These are phyloP conservation scores for Drosophila mimica DNA, from an alignment of 2,888 invertebrate genomes.

Conservation along the genomic window DNA sequence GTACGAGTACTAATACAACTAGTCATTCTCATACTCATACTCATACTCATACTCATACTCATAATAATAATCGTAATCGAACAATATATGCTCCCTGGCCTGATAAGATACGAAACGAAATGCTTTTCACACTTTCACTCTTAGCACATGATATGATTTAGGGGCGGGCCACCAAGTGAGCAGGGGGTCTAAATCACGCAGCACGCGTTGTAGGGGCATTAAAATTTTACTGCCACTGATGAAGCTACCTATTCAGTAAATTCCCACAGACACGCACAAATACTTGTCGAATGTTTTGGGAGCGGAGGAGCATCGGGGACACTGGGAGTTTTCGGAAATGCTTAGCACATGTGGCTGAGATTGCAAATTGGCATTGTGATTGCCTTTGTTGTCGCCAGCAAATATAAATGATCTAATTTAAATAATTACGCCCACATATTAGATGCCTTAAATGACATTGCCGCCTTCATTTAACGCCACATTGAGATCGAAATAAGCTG, in stretches of 20 bases:
- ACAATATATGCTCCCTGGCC: slow-evolving; percentile 40
- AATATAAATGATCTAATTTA: slow-evolving; percentile 82
- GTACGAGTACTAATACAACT: neutral
- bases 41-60: slow-evolving; percentile 7
- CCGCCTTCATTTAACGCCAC: slow-evolving; percentile 60
- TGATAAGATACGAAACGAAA: slow-evolving; percentile 71
- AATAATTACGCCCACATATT: slow-evolving; percentile 77
- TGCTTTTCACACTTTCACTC: slow-evolving; percentile 69
- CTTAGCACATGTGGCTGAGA: slow-evolving; percentile 64
- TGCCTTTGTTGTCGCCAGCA: slow-evolving; percentile 60
- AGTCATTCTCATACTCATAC: slow-evolving; percentile 8
- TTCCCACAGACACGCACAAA: slow-evolving; percentile 4
- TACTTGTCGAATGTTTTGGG: neutral
- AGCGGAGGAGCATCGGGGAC: neutral
- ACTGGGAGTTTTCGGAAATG: slow-evolving; percentile 31
- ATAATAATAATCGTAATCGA: slow-evolving; percentile 34
- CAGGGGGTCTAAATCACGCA: slow-evolving; percentile 54
- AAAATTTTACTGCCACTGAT: slow-evolving; percentile 68
- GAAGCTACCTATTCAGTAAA: slow-evolving; percentile 45
- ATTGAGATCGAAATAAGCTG: slow-evolving; percentile 41
- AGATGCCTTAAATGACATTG: slow-evolving; percentile 53
- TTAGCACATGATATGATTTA: slow-evolving; percentile 19
- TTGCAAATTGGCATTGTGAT: slow-evolving; percentile 68
- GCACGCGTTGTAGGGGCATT: slow-evolving; percentile 60
- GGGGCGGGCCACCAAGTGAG: neutral